phyloP scores from a whole-genome alignment of 2,888 invertebrate genomes.

The Brachyopa scutellaris region DNA sequence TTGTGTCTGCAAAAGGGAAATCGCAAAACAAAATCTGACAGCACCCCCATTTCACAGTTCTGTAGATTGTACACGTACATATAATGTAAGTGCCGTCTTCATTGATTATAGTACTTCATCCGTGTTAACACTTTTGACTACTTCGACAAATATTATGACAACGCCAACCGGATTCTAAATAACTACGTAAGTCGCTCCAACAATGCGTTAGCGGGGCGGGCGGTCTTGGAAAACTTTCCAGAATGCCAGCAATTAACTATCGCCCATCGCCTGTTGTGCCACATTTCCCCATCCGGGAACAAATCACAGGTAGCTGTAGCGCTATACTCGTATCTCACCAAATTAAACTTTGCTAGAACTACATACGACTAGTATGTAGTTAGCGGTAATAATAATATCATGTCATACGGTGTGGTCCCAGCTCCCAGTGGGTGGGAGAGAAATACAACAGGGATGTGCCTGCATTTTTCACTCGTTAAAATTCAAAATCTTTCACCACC shows the following conservation, averaged over 20 bases:
- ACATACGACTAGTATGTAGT: too few species aligned
- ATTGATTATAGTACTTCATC: not conserved
- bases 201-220: conserved; percentile 5
- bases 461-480: conserved; percentile 24
- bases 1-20: not conserved
- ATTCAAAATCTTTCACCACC: conserved; percentile 24
- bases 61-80: not conserved
- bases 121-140: conserved; percentile 13
- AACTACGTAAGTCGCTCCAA: conserved; percentile 25
- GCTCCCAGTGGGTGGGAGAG: too few species aligned
- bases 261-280: not conserved
- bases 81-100: not conserved
- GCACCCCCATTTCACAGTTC: conserved; percentile 26
- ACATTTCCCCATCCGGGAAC: not conserved
- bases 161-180: conserved; percentile 28
- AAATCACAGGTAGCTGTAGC: not conserved
- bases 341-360: too few species aligned
- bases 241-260: conserved; percentile 49
- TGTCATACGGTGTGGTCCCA: too few species aligned
- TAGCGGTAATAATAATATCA: too few species aligned
- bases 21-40: conserved; percentile 25
- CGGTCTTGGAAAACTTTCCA: conserved; percentile 26
- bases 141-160: conserved; percentile 53
- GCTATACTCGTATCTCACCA: too few species aligned
- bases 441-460: not conserved